These are phyloP conservation scores for Drosophila yooni DNA, from an alignment of 2,888 invertebrate genomes.

Conservation along the genomic window DNA sequence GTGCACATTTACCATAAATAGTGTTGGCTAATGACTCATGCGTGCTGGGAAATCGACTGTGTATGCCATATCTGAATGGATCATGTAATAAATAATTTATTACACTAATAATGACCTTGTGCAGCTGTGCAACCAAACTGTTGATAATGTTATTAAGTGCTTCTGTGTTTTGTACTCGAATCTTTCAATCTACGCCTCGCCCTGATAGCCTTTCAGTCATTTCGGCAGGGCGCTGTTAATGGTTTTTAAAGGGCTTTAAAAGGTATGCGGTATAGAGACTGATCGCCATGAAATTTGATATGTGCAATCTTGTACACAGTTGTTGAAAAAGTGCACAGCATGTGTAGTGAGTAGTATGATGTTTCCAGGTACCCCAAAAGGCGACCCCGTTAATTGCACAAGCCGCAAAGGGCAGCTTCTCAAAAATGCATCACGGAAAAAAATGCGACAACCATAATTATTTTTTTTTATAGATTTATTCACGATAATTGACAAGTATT, in stretches of 20 bases:
- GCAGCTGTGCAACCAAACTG: conserved; percentile 25
- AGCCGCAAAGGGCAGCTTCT: conserved; percentile 63
- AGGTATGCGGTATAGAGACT: conserved; percentile 62
- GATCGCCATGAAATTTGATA: conserved; percentile 66
- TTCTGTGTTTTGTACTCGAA: conserved; percentile 44
- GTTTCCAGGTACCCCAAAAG: conserved; percentile 19
- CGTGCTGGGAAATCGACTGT: conserved; percentile 37
- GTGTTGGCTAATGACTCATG: conserved; percentile 59
- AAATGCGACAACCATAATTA: conserved; percentile 25
- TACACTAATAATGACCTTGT: conserved; percentile 69
- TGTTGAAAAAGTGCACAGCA: conserved; percentile 76
- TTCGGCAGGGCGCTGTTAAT: conserved; percentile 55
- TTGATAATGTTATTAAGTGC: conserved; percentile 43
- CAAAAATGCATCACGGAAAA: conserved; percentile 27
- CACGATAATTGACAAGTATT: conserved; percentile 56
- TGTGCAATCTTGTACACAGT: conserved; percentile 44
- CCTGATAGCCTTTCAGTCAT: conserved; percentile 59
- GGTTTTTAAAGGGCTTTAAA: conserved; percentile 74
- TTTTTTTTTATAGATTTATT: conserved; percentile 38
- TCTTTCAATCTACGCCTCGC: conserved; percentile 41
- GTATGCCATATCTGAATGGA: conserved; percentile 33
- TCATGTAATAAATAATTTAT: conserved; percentile 65
- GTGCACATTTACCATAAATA: background rate
- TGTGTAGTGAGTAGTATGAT: conserved; percentile 24
- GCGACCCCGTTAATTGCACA: conserved; percentile 64